A percentile compares a stretch with the other conserved stretches of the same genome.
These are phyloP conservation scores for Phalacrocorax aristotelis DNA, from an alignment of 2,113 vertebrate genomes.

Conservation along the genomic window DNA sequence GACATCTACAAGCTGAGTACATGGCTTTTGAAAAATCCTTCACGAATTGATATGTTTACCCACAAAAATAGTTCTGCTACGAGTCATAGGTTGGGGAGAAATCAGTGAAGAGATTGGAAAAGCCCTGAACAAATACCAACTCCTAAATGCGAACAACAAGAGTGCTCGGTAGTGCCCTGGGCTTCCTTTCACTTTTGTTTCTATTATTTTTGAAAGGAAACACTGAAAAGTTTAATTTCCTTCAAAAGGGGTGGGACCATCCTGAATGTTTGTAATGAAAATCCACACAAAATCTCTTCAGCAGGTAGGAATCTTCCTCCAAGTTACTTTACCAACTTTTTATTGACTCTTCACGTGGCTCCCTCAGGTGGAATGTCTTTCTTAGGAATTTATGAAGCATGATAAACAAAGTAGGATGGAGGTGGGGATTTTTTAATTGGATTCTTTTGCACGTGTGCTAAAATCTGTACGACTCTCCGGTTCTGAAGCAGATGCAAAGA, in stretches of 20 bases:
- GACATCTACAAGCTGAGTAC: not conserved
- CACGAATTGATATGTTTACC: not conserved
- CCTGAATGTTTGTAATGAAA: not conserved
- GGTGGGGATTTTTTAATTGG: too few species aligned
- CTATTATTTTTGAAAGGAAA: not conserved
- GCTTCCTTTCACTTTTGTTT: constrained; percentile 33
- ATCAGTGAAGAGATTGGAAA: not conserved
- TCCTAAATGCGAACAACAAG: not conserved
- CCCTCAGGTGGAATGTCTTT: not conserved
- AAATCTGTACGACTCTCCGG: not conserved
- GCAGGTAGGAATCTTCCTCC: not conserved
- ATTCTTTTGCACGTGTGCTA: not conserved
- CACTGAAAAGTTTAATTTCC: not conserved
- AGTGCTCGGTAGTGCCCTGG: not conserved
- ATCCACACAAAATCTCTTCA: not conserved
- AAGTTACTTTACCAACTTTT: not conserved
- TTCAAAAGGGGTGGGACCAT: not conserved
- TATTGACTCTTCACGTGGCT: not conserved
- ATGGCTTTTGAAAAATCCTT: not conserved
- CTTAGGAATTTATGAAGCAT: not conserved
- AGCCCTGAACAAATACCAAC: not conserved
- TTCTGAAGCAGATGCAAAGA: not conserved
- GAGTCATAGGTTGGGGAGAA: not conserved
- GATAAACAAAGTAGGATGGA: not conserved
- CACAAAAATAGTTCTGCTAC: not conserved